These are phyloP conservation scores for Ophthalmolycus amberensis DNA, from an alignment of 2,113 vertebrate genomes.

Conservation along the genomic window DNA sequence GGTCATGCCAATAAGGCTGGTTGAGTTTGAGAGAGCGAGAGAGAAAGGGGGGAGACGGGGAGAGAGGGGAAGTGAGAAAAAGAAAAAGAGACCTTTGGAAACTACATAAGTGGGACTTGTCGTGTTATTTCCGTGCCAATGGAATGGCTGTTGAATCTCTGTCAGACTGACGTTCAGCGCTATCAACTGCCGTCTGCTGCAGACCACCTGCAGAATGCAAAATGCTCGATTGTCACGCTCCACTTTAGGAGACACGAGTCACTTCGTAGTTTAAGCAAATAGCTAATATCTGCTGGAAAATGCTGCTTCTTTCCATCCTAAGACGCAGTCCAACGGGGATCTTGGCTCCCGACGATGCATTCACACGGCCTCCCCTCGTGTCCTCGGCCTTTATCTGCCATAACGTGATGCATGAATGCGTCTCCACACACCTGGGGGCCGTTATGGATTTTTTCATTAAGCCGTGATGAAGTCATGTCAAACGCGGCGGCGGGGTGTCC, in stretches of 20 bases:
- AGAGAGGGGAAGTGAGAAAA: too few relatives aligned
- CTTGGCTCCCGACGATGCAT: background rate
- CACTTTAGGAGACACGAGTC: background rate
- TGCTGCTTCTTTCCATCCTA: too few relatives aligned
- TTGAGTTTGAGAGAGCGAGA: background rate
- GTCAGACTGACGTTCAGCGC: background rate
- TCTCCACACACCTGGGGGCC: constrained; percentile 28
- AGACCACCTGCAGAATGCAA: background rate
- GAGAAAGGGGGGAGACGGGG: background rate
- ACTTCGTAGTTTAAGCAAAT: background rate
- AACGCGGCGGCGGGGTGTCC: background rate
- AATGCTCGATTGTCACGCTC: background rate
- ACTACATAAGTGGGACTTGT: background rate
- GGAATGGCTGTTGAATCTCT: background rate
- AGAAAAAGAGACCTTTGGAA: background rate
- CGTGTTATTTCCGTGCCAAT: background rate
- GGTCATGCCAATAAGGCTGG: background rate
- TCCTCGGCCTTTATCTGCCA: background rate
- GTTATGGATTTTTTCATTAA: constrained; percentile 55
- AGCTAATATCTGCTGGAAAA: background rate
- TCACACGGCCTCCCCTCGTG: background rate
- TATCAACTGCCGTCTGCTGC: background rate
- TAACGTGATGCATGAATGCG: constrained; percentile 57
- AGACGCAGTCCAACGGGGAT: too few relatives aligned
- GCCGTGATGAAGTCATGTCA: constrained; percentile 33